phyloP scores from a whole-genome alignment of 2,113 vertebrate species.

The Mirounga angustirostris region DNA sequence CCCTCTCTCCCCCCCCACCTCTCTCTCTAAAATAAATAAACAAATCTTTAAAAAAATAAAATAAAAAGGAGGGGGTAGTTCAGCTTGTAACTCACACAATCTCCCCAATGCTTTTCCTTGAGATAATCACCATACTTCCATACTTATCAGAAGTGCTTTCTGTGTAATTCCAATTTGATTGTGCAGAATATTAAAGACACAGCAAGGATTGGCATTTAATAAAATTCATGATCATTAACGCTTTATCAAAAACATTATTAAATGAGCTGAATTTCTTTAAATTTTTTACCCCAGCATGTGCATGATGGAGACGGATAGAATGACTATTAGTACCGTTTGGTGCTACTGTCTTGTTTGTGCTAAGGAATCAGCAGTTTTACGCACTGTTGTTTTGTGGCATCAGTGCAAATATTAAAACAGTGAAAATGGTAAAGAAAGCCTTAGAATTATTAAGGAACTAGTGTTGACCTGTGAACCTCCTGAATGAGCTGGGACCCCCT shows the following conservation, averaged over 20 bases:
- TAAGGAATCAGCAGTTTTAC: neutral
- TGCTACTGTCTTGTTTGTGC: neutral
- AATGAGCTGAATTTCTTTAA: neutral
- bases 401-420: neutral
- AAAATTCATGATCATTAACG: neutral
- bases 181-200: neutral
- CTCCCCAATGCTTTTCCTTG: neutral
- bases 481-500: neutral
- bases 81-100: neutral
- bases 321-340: neutral
- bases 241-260: slow-evolving; percentile 33
- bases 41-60: neutral
- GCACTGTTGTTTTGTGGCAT: neutral
- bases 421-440: neutral
- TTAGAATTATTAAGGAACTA: neutral
- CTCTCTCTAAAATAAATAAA: neutral
- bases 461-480: neutral
- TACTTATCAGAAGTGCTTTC: neutral
- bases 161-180: neutral
- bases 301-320: neutral
- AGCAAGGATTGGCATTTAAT: slow-evolving; percentile 17
- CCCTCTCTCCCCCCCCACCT: neutral
- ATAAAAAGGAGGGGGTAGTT: neutral
- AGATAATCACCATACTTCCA: neutral
- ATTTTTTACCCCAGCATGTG: neutral